These are phyloP conservation scores for Synergus gifuensis DNA, from an alignment of 2,888 invertebrate genomes.

Conservation along the genomic window DNA sequence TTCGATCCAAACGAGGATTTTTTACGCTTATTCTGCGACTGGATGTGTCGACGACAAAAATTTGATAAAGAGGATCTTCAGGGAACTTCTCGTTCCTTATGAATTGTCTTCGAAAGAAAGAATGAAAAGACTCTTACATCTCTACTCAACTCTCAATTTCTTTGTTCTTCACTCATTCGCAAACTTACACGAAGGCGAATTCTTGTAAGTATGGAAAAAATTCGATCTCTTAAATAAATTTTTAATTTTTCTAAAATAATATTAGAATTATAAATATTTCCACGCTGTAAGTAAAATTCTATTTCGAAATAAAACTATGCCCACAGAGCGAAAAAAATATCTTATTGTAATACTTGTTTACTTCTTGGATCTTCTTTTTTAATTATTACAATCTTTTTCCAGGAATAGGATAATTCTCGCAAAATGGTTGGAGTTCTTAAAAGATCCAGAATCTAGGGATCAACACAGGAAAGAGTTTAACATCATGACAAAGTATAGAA, in stretches of 20 bases:
- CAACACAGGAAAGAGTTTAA: background rate
- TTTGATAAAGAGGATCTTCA: background rate
- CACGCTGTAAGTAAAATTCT: no score
- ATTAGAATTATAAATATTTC: no score
- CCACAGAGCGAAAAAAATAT: no score
- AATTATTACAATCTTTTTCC: background rate
- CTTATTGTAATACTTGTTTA: no score
- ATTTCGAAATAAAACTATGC: no score
- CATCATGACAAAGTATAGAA: background rate
- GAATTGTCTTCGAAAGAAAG: background rate
- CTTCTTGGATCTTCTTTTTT: background rate
- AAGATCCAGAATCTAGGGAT: background rate
- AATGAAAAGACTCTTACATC: constrained; percentile 10
- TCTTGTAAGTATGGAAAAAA: background rate
- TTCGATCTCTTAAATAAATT: no score
- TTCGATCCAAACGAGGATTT: background rate
- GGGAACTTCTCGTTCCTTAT: background rate
- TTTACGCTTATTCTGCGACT: background rate
- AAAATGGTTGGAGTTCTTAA: background rate
- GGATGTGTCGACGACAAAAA: background rate
- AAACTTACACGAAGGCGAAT: background rate
- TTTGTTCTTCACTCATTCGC: background rate
- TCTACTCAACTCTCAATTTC: background rate
- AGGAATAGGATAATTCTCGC: background rate
- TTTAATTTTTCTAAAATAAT: no score